Conservation (phyloP, 2,888 invertebrate genomes). For the Sisyra terminalis region DNA sequence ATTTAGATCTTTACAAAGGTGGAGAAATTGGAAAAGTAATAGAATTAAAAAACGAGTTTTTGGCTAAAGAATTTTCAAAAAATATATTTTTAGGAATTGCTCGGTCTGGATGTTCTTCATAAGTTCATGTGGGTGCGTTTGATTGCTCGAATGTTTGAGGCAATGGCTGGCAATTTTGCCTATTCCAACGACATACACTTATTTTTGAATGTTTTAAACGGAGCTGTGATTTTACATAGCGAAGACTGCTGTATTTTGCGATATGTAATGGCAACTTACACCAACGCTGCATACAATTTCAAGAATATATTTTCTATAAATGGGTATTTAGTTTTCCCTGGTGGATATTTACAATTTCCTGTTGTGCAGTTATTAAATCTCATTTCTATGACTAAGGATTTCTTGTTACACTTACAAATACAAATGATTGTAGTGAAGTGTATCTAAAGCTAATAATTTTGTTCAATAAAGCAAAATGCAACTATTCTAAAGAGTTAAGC, state of each 20-base stretch:
- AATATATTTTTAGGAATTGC: constrained; percentile 44
- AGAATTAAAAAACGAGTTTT: neutral
- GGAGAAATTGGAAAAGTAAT: constrained; percentile 72
- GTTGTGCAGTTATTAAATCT: too few species aligned
- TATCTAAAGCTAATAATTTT: too few species aligned
- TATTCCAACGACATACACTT: constrained; percentile 94
- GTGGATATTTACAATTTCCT: too few species aligned
- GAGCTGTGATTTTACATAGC: constrained; percentile 89
- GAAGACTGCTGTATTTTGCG: constrained; percentile 92
- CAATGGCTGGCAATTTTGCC: constrained; percentile 94
- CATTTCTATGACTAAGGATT: too few species aligned
- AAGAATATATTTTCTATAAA: constrained; percentile 97
- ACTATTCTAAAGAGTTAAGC: too few species aligned
- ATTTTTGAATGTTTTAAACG: constrained; percentile 94
- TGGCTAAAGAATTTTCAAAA: neutral
- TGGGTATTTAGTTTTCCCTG: too few species aligned
- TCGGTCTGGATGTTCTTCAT: constrained; percentile 89
- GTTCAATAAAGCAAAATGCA: too few species aligned
- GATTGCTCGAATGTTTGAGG: constrained; percentile 92
- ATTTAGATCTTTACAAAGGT: constrained; percentile 80
- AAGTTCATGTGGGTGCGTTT: constrained; percentile 98
- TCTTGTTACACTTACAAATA: too few species aligned
- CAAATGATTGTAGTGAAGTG: too few species aligned
- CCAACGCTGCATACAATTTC: constrained; percentile 95
- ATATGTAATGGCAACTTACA: constrained; percentile 92